Evolutionary conservation across 2,888 invertebrate genomes (phyloP).

Genomic region (Liopterus haemorrhoidalis): DNA sequence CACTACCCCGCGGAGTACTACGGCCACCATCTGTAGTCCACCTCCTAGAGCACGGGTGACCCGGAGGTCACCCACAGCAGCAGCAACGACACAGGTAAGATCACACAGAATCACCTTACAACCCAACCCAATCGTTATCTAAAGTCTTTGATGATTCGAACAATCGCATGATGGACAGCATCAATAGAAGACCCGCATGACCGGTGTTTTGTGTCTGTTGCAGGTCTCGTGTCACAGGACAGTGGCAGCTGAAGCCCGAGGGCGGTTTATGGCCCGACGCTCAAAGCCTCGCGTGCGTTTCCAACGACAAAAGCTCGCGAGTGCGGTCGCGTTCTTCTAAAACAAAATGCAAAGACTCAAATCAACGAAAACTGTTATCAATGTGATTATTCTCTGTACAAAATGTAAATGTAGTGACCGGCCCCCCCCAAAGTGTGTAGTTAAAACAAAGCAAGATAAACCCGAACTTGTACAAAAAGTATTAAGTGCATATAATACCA

Average conservation of each 20-base stretch:
- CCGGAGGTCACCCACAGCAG: too few relatives aligned
- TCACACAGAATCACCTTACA: background rate
- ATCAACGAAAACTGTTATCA: slow-evolving; percentile 26
- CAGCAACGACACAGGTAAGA: slow-evolving; percentile 2
- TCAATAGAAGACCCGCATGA: too few relatives aligned
- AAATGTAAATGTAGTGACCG: slow-evolving; percentile 52
- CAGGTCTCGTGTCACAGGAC: slow-evolving; percentile 44
- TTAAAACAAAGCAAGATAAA: slow-evolving; percentile 38
- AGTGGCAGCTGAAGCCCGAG: too few relatives aligned
- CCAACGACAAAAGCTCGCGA: too few relatives aligned
- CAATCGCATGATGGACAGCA: too few relatives aligned
- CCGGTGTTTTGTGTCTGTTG: slow-evolving; percentile 34
- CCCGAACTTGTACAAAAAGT: slow-evolving; percentile 45
- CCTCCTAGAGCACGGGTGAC: too few relatives aligned
- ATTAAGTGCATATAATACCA: slow-evolving; percentile 21
- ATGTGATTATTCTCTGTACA: slow-evolving; percentile 62
- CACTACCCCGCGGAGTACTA: slow-evolving; percentile 91
- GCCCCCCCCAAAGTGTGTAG: too few relatives aligned
- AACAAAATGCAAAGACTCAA: slow-evolving; percentile 7
- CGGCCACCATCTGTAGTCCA: slow-evolving; percentile 90
- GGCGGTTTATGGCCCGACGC: too few relatives aligned
- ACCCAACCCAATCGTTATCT: background rate
- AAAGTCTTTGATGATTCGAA: background rate
- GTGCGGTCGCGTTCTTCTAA: too few relatives aligned
- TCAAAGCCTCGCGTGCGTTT: too few relatives aligned